phyloP scores from a whole-genome alignment of 2,888 invertebrate genomes.

The Diarsia dahlii region DNA sequence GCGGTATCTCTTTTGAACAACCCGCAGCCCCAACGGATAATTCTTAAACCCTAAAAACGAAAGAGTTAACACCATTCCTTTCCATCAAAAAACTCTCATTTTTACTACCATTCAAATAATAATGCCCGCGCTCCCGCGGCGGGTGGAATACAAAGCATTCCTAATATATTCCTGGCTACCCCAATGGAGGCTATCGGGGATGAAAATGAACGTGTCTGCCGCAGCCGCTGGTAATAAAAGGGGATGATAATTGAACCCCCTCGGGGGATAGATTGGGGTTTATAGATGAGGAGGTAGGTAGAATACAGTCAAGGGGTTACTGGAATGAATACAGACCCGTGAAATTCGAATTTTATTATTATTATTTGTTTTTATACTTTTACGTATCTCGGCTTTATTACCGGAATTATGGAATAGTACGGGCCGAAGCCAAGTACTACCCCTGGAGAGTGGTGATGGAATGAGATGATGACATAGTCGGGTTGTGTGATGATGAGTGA shows the following conservation, averaged over 20 bases:
- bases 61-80: neutral
- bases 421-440: no score
- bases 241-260: conserved; percentile 66
- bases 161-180: conserved; percentile 59
- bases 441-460: no score
- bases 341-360: no score
- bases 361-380: no score
- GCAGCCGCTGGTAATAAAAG: conserved; percentile 63
- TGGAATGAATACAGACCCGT: no score
- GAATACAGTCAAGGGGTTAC: conserved; percentile 16
- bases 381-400: no score
- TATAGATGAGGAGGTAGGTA: conserved; percentile 52
- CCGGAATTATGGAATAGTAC: no score
- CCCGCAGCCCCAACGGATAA: no score
- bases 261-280: conserved; percentile 23
- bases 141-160: conserved; percentile 45
- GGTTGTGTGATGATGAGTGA: no score
- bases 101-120: conserved; percentile 31
- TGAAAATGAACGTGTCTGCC: conserved; percentile 69
- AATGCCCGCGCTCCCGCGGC: neutral
- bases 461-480: no score
- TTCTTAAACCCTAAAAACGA: no score
- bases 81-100: neutral
- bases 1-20: no score
- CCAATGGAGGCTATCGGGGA: conserved; percentile 38